phyloP scores from a whole-genome alignment of 2,888 invertebrate genomes.

The Eupithecia abbreviata region DNA sequence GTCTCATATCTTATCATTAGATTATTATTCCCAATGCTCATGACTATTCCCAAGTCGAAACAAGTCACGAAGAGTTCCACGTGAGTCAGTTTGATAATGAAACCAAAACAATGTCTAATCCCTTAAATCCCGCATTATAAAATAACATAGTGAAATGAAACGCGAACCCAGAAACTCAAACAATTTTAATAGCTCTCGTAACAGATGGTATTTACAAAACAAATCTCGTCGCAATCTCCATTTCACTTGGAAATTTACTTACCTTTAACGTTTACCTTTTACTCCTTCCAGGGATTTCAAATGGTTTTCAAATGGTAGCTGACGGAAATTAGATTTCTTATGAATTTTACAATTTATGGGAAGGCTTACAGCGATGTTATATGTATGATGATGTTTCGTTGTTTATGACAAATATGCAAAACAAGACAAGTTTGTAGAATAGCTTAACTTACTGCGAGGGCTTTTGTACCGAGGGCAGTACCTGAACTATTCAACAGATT shows the following conservation, averaged over 20 bases:
- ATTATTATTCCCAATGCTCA: too few relatives aligned
- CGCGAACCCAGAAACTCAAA: slow-evolving; percentile 4
- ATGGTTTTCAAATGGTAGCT: not conserved
- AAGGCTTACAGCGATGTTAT: too few relatives aligned
- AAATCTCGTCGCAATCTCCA: slow-evolving; percentile 3
- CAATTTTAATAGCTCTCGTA: slow-evolving; percentile 21
- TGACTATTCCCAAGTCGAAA: too few relatives aligned
- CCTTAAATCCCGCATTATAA: slow-evolving; percentile 1
- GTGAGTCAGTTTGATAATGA: not conserved
- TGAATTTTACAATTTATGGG: not conserved
- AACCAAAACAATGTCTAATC: not conserved
- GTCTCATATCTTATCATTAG: too few relatives aligned
- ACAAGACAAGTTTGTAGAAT: slow-evolving; percentile 8
- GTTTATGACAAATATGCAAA: not conserved
- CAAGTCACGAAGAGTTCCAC: too few relatives aligned
- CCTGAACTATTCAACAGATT: too few relatives aligned
- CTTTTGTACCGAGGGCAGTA: not conserved
- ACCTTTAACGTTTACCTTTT: not conserved
- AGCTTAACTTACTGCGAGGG: not conserved
- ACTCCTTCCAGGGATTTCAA: not conserved
- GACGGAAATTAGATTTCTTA: not conserved
- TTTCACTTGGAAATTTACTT: slow-evolving; percentile 13
- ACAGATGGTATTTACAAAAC: slow-evolving; percentile 20
- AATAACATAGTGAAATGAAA: slow-evolving; percentile 12
- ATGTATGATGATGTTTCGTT: too few relatives aligned